These are phyloP conservation scores for Entelurus aequoreus DNA, from an alignment of 2,113 vertebrate species.

Conservation along the genomic window DNA sequence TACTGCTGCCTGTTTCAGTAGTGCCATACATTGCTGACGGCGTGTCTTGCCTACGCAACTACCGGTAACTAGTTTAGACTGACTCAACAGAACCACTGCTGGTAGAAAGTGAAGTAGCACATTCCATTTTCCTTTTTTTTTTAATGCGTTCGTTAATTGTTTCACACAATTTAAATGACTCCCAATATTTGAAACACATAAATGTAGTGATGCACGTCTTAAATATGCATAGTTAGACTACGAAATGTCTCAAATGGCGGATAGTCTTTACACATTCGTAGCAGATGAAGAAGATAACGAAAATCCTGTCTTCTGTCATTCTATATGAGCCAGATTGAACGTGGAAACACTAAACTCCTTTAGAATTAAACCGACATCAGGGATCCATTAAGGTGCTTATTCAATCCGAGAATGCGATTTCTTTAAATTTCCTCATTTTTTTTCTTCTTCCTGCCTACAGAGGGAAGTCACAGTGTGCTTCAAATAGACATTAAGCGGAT, in stretches of 20 bases:
- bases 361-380: conserved; percentile 23
- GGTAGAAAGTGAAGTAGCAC: too few species aligned
- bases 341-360: conserved; percentile 9
- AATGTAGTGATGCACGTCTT: neutral
- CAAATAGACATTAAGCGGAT: conserved; percentile 57
- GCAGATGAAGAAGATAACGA: conserved; percentile 5
- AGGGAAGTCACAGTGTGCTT: conserved; percentile 45
- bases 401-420: conserved; percentile 43
- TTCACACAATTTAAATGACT: too few species aligned
- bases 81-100: too few species aligned
- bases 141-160: too few species aligned
- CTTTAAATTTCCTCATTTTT: conserved; percentile 29
- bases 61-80: too few species aligned
- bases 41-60: too few species aligned
- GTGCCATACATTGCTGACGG: too few species aligned
- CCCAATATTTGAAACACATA: too few species aligned
- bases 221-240: conserved; percentile 13
- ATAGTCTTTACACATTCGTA: conserved; percentile 16
- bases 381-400: conserved; percentile 44
- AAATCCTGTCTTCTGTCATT: conserved; percentile 11
- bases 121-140: too few species aligned
- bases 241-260: conserved; percentile 28
- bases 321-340: conserved; percentile 5
- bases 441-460: conserved; percentile 12
- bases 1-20: too few species aligned